A percentile compares a stretch with the other conserved stretches of the same genome.
Conservation (phyloP, 1,140 invertebrate genomes). For the Battus philenor region DNA sequence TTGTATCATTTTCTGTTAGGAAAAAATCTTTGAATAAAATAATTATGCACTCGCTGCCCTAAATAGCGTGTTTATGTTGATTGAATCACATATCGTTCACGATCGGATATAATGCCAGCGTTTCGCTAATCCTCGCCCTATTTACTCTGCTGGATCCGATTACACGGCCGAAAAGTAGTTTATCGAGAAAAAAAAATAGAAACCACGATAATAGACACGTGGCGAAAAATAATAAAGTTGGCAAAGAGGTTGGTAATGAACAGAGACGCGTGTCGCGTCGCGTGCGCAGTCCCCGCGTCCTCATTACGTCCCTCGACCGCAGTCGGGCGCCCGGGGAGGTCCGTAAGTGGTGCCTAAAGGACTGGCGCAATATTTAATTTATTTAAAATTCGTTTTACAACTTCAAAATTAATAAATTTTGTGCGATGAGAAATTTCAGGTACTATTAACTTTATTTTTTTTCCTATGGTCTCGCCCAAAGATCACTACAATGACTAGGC, state of each 20-base stretch:
- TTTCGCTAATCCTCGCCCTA: constrained; percentile 39
- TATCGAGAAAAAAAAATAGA: constrained; percentile 48
- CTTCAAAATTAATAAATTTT: too few relatives aligned
- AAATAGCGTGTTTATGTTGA: constrained; percentile 64
- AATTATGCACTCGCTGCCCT: constrained; percentile 45
- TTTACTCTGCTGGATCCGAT: constrained; percentile 48
- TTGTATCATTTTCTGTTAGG: too few relatives aligned
- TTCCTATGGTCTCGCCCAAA: too few relatives aligned
- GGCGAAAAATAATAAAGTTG: constrained; percentile 62
- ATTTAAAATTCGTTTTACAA: too few relatives aligned
- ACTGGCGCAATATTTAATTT: too few relatives aligned
- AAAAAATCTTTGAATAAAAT: too few relatives aligned
- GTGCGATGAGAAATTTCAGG: too few relatives aligned
- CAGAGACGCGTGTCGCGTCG: constrained; percentile 45
- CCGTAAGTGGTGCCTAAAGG: constrained; percentile 1
- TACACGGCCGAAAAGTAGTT: constrained; percentile 50
- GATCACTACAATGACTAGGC: too few relatives aligned
- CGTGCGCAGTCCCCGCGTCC: constrained; percentile 27
- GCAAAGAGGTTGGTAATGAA: constrained; percentile 59
- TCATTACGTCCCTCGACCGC: constrained; percentile 37
- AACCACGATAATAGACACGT: constrained; percentile 60
- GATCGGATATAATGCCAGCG: constrained; percentile 40
- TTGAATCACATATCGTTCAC: constrained; percentile 59
- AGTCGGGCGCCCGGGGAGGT: constrained; percentile 16
- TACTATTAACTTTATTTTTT: too few relatives aligned